Conservation (phyloP, 2,888 invertebrate species). For the Glyphotaelius pellucidus region DNA sequence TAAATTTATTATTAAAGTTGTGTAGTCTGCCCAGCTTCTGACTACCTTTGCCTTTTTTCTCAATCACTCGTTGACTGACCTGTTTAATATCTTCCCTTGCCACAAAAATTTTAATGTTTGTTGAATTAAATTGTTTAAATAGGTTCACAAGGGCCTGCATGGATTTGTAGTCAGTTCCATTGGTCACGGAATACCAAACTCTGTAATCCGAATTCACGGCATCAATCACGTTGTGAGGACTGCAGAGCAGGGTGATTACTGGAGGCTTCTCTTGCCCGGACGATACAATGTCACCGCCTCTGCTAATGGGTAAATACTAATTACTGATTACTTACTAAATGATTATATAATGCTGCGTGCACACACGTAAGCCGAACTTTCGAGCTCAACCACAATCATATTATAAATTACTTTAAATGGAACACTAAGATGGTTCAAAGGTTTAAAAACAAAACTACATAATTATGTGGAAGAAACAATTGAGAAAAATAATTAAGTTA, state of each 20-base stretch:
- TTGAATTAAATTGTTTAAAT: slow-evolving; percentile 67
- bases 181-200: slow-evolving; percentile 84
- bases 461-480: too few species aligned
- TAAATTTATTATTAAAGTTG: too few species aligned
- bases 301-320: slow-evolving; percentile 79
- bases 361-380: too few species aligned
- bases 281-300: slow-evolving; percentile 87
- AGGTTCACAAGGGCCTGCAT: slow-evolving; percentile 91
- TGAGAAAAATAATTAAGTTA: too few species aligned
- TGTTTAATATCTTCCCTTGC: neutral
- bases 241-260: slow-evolving; percentile 91
- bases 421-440: too few species aligned
- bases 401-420: too few species aligned
- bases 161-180: slow-evolving; percentile 92
- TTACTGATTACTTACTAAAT: neutral
- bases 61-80: neutral
- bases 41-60: too few species aligned
- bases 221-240: slow-evolving; percentile 85
- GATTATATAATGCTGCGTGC: too few species aligned
- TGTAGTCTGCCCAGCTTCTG: too few species aligned
- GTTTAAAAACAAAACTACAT: too few species aligned
- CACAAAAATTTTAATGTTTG: neutral
- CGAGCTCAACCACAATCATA: too few species aligned
- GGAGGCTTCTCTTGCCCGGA: slow-evolving; percentile 92
- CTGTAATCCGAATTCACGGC: slow-evolving; percentile 86